Evolutionary conservation across 2,113 vertebrate genomes (phyloP), one percentile per base, ranked within the genome.

Genomic region (Nyctereutes procyonoides): DNA sequence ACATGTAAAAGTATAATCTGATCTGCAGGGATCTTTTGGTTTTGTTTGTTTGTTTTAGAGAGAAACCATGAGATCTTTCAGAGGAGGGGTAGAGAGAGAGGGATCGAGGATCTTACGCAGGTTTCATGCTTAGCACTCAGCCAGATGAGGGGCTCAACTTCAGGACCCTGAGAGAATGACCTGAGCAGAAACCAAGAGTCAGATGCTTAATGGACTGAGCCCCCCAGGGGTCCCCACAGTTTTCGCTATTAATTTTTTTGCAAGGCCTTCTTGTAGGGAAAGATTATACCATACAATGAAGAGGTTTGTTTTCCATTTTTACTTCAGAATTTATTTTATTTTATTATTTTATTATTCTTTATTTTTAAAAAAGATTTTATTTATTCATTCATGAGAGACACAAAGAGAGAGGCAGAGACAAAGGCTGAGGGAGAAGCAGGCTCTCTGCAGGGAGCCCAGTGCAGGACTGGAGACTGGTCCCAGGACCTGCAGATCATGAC

Each of bases 281-380:
- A 85, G 96, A 93, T 93, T 96, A 94, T 97, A 95, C 65, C 97
- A 98, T 58, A 97, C 53, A 87, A 89, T 32, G 73, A 95, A 96
- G 97, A 98, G 51, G 56, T 32, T 74, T 93, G 90, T 74, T 95
- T 96, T 86, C 80, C 93, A 98, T 55, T 97, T 98, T 73, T 97
- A 97, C 58, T 97, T 97, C 81, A 92, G 71, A 38, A 60, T 97
- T 98, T 95, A 90, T 94, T 92, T 79, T 90, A 96, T 43, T 43
- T 43, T 43, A 43, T 43, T 43, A 43, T 43, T 43, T 43, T 43
- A 43, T 43, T 43, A 43, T 43, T 43, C 7, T 43, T 43, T 43
- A 43, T 43, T 43, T 43, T 43, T 7, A 7, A 43, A 43, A 43
- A 43, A 43, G 43, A 43, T 43, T 43, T 43, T 43, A 43, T 43